Evolutionary conservation across 2,113 vertebrate genomes (phyloP).

Genomic region (Elephas maximus): DNA sequence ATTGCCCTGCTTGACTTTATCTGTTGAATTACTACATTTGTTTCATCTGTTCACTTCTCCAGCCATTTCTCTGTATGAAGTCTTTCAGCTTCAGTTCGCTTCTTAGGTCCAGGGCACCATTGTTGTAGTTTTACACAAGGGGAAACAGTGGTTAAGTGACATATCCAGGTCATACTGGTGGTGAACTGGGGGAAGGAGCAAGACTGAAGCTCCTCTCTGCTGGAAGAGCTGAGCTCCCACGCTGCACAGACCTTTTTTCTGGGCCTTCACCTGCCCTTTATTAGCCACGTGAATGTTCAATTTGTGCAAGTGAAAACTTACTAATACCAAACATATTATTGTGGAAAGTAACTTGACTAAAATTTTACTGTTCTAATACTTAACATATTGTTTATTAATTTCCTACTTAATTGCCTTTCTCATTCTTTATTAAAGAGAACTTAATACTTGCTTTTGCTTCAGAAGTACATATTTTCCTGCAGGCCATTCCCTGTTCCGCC

Average conservation of each 20-base stretch:
- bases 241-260: neutral
- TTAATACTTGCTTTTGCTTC: slow-evolving; percentile 27
- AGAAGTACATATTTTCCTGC: neutral
- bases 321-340: neutral
- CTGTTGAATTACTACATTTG: neutral
- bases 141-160: neutral
- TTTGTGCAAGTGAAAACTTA: neutral
- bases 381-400: neutral
- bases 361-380: slow-evolving; percentile 31
- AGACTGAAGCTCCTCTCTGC: neutral
- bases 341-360: slow-evolving; percentile 7
- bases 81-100: slow-evolving; percentile 10
- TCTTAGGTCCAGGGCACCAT: neutral
- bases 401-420: neutral
- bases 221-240: neutral
- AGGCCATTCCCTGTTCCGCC: neutral
- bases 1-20: neutral
- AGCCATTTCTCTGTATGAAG: slow-evolving; percentile 12
- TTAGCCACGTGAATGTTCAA: neutral
- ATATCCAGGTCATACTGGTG: neutral
- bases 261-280: neutral
- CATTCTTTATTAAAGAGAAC: slow-evolving; percentile 50
- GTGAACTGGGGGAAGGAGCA: slow-evolving; percentile 8
- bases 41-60: slow-evolving; percentile 15
- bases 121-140: slow-evolving; percentile 15